Evolutionary conservation across 2,888 invertebrate genomes (phyloP), one percentile per base, ranked within the genome.

Genomic region (Neoaliturus tenellus): DNA sequence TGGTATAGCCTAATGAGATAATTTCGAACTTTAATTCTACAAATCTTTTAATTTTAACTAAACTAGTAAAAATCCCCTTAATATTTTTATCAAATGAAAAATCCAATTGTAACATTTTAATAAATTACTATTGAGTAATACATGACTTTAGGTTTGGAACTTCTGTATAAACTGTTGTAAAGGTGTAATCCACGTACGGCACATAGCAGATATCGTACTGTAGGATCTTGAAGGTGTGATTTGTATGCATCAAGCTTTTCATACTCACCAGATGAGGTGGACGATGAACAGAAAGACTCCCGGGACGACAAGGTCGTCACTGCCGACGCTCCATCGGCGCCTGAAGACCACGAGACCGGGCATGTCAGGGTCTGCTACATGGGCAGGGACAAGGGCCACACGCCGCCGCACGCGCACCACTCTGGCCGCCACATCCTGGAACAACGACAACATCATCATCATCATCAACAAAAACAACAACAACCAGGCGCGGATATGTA

Each of bases 311-410:
- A 97, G 92, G 91, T 97, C 97, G 92, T 97, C 97, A 86, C 96
- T 96, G 87, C 97, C 97, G 87, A 96, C 96, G 89, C 96, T 95
- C 97, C 97, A 97, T 88, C 97, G 93, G 88, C 97, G 93, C 89
- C 95, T 93, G 91, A 97, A 97, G 86, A 95, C 95, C 88, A 97
- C 95, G 89, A 97, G 93, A 87, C 97, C 97, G 87, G 97, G 97
- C 97, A 97, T 97, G 87, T 33, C 33, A 17, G 55, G n/a, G 14
- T 0, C 78, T 55, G 20, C 75, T 39, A 28, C 17, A 75, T 33
- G 23, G 75, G 58, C 73, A 80, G 55, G 12, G 39, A n/a, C 67
- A 35, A 39, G 62, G 67, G 67, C 67, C 81, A 81, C 81, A 67
- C 80, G 35, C 80, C 55, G 55, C 23, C 55, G 23, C 55, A 41